Conservation (phyloP, 2,113 vertebrate species). For the Zosterops lateralis region DNA sequence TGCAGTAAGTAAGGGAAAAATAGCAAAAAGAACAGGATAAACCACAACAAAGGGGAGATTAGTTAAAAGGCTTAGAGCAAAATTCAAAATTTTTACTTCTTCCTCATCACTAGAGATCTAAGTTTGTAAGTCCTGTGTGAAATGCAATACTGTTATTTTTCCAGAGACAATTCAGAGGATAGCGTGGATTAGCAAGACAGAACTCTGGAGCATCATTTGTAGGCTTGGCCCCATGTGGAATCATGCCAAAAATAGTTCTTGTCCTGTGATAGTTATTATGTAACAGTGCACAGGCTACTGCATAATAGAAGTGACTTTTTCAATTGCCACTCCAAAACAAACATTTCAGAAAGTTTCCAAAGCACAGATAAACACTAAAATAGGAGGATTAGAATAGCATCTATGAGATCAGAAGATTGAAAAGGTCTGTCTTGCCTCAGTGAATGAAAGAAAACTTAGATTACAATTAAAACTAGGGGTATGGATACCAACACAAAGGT, state of each 20-base stretch:
- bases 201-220: not conserved
- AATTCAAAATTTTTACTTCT: not conserved
- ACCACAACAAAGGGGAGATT: not conserved
- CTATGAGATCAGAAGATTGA: not conserved
- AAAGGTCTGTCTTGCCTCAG: not conserved
- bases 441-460: slow-evolving; percentile 5
- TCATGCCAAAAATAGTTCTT: not conserved
- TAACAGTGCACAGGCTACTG: not conserved
- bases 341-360: not conserved
- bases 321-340: not conserved
- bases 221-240: not conserved
- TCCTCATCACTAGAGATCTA: not conserved
- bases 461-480: not conserved
- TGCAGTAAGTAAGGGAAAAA: not conserved
- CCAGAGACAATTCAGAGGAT: not conserved
- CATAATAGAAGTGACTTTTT: not conserved
- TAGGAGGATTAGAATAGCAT: not conserved
- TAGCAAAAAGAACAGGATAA: not conserved
- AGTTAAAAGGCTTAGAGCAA: not conserved
- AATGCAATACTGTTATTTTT: not conserved
- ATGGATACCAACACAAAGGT: slow-evolving; percentile 13
- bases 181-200: not conserved
- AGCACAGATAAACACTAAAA: not conserved
- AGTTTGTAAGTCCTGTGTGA: not conserved
- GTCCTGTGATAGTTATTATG: not conserved